Evolutionary conservation across 1,140 invertebrate genomes (phyloP), one percentile per base, ranked within the genome.

Genomic region (Melipona quadrifasciata): DNA sequence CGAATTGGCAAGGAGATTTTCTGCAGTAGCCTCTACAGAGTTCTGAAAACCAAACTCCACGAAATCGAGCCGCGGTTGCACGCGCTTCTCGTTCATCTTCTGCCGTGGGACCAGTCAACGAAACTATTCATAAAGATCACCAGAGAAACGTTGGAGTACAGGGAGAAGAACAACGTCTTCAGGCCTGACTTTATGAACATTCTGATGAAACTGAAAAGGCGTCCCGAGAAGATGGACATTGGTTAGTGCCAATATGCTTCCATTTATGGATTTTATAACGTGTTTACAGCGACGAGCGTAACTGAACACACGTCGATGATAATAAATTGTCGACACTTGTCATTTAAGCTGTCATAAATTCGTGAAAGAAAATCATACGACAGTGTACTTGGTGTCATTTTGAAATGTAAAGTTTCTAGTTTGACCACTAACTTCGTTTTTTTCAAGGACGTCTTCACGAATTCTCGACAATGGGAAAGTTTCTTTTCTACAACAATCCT

Each of bases 111-210:
- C 11, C 91, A 95, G 31, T 90, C 95, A 0, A 94, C 91, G 19
- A 84, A 92, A 16, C 95, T 96, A 79, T 95, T 96, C 65, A 92
- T 91, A 1, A 90, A 92, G 5, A 91, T 93, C 4, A 93, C 95
- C 19, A 91, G 86, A 24, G 93, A 95, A 0, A 95, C 94, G 0
- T 91, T 96, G 1, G 92, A 94, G 8, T 92, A 93, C 61, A 91
- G 96, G 39, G 94, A 96, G 74, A 89, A 91, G 58, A 95, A 95
- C 83, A 94, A 95, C 31, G 88, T 95, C 11, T 85, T 88, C 6
- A 92, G 95, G 14, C 94, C 95, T 10, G 96, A 96, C 87, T 96
- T 96, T 74, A 93, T 96, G 87, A 95, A 96, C 75, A 87, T 96
- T n/a, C 86, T 96, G 14, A 94, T 96, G n/a, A 94, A 96, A 53